phyloP scores from a whole-genome alignment of 1,140 invertebrate genomes.

The Oncopeltus fasciatus region DNA sequence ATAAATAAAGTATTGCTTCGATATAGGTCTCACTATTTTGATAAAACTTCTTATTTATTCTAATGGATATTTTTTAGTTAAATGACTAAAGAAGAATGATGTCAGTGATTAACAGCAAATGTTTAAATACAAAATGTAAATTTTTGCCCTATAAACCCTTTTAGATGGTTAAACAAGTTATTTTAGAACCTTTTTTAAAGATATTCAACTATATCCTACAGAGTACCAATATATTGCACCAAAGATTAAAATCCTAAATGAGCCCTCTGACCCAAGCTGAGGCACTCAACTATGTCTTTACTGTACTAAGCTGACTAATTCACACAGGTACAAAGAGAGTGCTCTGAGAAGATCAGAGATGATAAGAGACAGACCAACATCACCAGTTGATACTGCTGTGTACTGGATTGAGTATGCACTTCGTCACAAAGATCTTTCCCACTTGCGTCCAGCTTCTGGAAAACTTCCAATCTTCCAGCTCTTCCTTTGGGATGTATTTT shows the following conservation, averaged over 20 bases:
- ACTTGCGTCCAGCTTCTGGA: slow-evolving; percentile 37
- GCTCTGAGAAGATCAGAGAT: neutral
- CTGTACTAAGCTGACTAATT: neutral
- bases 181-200: neutral
- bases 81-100: no score
- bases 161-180: no score
- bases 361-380: slow-evolving; percentile 12
- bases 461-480: slow-evolving; percentile 42
- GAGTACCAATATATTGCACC: neutral
- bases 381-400: slow-evolving; percentile 36
- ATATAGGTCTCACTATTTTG: no score
- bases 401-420: slow-evolving; percentile 48
- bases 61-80: no score
- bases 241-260: neutral
- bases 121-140: no score
- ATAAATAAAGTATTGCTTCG: no score
- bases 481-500: slow-evolving; percentile 38
- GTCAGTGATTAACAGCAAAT: no score
- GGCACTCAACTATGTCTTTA: neutral
- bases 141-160: no score
- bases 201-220: neutral
- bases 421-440: slow-evolving; percentile 37
- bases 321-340: slow-evolving; percentile 13
- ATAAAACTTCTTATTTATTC: no score
- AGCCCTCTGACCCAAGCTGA: no score